These are phyloP conservation scores for Eurystomus gularis DNA, from an alignment of 2,113 vertebrate species.

Conservation along the genomic window DNA sequence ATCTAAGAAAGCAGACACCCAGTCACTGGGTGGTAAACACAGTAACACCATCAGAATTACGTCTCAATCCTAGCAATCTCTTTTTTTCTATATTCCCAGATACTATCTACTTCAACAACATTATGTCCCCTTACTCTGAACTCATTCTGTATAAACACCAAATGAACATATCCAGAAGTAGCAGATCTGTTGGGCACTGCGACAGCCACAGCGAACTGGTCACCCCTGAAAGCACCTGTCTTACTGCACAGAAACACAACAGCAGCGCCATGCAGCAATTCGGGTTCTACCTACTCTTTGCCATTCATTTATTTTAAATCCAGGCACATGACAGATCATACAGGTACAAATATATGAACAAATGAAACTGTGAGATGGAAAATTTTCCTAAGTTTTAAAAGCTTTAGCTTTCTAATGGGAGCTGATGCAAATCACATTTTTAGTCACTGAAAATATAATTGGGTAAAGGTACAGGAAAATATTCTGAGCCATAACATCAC, in stretches of 20 bases:
- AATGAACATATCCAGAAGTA: not conserved
- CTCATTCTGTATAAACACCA: not conserved
- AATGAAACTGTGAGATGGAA: not conserved
- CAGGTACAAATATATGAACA: not conserved
- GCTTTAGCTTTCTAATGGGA: not conserved
- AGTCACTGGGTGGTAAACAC: not conserved
- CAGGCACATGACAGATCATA: not conserved
- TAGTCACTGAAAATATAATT: not conserved
- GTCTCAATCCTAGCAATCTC: not conserved
- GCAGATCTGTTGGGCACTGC: not conserved
- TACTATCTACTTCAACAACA: not conserved
- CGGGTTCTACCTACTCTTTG: not conserved
- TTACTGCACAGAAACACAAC: not conserved
- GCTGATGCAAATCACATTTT: not conserved
- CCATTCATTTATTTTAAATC: not conserved
- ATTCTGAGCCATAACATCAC: not conserved
- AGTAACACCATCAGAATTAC: not conserved
- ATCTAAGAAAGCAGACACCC: not conserved
- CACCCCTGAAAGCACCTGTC: not conserved
- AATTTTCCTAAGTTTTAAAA: not conserved
- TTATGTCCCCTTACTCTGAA: not conserved
- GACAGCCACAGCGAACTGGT: not conserved
- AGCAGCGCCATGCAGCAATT: not conserved
- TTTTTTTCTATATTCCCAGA: not conserved
- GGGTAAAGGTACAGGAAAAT: not conserved